A percentile compares a stretch with the other conserved stretches of the same genome.
These are phyloP conservation scores for Oxytorus armatus DNA, from an alignment of 2,888 invertebrate genomes.

Conservation along the genomic window DNA sequence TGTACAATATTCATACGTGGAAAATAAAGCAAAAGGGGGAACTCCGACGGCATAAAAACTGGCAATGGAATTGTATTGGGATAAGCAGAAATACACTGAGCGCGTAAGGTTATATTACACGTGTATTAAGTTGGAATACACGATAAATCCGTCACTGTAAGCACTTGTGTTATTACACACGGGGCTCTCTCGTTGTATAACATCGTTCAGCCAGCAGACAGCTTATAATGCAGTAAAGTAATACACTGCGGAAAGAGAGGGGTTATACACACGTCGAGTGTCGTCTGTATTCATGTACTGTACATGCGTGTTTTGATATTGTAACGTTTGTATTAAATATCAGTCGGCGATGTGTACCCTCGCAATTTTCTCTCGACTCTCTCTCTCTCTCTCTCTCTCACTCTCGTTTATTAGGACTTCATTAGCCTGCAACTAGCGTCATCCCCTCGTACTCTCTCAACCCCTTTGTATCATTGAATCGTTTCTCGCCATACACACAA, in stretches of 20 bases:
- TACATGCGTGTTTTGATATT: constrained; percentile 78
- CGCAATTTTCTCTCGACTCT: constrained; percentile 38
- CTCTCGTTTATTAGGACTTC: constrained; percentile 73
- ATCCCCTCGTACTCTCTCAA: constrained; percentile 24
- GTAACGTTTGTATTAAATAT: constrained; percentile 81
- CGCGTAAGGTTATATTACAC: not conserved
- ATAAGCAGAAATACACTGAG: constrained; percentile 16
- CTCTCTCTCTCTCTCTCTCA: constrained; percentile 29
- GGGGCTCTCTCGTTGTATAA: constrained; percentile 53
- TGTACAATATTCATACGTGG: constrained; percentile 29
- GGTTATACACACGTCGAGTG: constrained; percentile 67
- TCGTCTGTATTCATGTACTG: constrained; percentile 60
- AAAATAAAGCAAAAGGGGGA: constrained; percentile 45
- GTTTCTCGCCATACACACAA: not conserved
- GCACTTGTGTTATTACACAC: constrained; percentile 27
- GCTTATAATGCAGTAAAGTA: constrained; percentile 23
- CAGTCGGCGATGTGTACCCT: constrained; percentile 68
- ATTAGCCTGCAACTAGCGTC: constrained; percentile 70
- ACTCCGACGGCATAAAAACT: not conserved
- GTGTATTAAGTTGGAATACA: constrained; percentile 17
- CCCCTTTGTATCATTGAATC: constrained; percentile 23
- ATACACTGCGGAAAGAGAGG: constrained; percentile 38
- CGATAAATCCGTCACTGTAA: constrained; percentile 1
- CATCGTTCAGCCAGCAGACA: constrained; percentile 17
- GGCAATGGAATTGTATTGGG: constrained; percentile 14